Base-by-base conservation (phyloP, 1,140 invertebrate species). In the Matsumurasca onukii region DNA sequence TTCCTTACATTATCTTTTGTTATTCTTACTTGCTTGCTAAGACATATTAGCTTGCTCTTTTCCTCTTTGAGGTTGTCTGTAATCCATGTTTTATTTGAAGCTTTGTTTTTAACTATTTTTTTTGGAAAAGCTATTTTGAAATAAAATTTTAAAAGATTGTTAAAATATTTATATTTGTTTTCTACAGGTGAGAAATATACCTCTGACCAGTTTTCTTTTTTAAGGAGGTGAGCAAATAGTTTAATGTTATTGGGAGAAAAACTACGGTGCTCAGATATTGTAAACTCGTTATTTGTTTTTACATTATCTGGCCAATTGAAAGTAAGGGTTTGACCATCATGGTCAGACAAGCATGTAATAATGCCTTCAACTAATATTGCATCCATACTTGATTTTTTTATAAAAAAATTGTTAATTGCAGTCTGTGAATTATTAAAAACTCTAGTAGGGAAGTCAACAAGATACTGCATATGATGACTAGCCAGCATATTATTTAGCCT, bases 141-240 rank as follows among this genome's bases (percentile, higher is more conserved):
- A 45, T 45, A n/a, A 45, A 45, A 45, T 12, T 45, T 45, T 12
- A n/a, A 45, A n/a, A n/a, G n/a, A n/a, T n/a, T n/a, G n/a, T n/a
- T n/a, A n/a, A n/a, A n/a, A n/a, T n/a, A n/a, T n/a, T 45, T 45
- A 12, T 45, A 12, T 45, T 12, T 45, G 39, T 9, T 12, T 12
- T 45, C 39, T 45, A 45, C 39, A 12, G 39, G n/a, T n/a, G n/a
- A 45, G n/a, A 45, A 45, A 45, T 45, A 45, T 45, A 45, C n/a
- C 9, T 45, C 39, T 45, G 39, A 9, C 39, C 39, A 45, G 9
- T 45, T 45, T 45, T 45, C 39, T 12, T 45, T 45, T 45, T 45
- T 45, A 12, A 45, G n/a, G n/a, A 45, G 39, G 9, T 45, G 9
- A 45, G 9, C 9, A 45, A 45, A 45, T 12, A 12, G n/a, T 45